Percentiles rank a stretch among this genome's conserved stretches.
These are phyloP conservation scores for Archips xylosteana DNA, from an alignment of 2,888 invertebrate species.

Conservation along the genomic window DNA sequence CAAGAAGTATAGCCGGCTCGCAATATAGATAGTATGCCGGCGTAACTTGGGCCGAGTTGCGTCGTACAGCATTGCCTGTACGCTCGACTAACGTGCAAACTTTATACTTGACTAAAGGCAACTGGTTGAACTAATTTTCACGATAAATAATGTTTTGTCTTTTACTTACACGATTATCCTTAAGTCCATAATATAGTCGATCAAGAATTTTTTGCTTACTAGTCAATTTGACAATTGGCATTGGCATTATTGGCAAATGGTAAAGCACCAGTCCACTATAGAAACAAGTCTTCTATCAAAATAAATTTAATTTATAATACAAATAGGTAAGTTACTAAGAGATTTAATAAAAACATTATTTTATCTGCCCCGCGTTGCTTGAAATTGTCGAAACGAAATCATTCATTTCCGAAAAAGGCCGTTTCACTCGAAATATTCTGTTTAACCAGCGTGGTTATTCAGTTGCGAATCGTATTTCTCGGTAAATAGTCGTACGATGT, in stretches of 20 bases:
- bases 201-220: too few relatives aligned
- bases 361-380: not conserved
- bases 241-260: too few relatives aligned
- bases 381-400: not conserved
- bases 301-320: too few relatives aligned
- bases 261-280: too few relatives aligned
- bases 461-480: constrained; percentile 43
- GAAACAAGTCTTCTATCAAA: too few relatives aligned
- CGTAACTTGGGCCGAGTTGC: constrained; percentile 42
- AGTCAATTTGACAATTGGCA: too few relatives aligned
- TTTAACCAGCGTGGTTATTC: constrained; percentile 13
- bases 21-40: constrained; percentile 32
- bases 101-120: not conserved
- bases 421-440: not conserved
- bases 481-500: constrained; percentile 49
- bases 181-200: too few relatives aligned
- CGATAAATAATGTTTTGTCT: not conserved
- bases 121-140: not conserved
- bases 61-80: constrained; percentile 22
- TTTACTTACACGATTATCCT: too few relatives aligned
- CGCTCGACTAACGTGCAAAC: constrained; percentile 10
- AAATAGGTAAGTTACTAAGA: too few relatives aligned
- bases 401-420: not conserved
- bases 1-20: constrained; percentile 33
- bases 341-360: not conserved